These are phyloP conservation scores for Schizotus pectinicornis DNA, from an alignment of 2,888 invertebrate genomes.

Conservation along the genomic window DNA sequence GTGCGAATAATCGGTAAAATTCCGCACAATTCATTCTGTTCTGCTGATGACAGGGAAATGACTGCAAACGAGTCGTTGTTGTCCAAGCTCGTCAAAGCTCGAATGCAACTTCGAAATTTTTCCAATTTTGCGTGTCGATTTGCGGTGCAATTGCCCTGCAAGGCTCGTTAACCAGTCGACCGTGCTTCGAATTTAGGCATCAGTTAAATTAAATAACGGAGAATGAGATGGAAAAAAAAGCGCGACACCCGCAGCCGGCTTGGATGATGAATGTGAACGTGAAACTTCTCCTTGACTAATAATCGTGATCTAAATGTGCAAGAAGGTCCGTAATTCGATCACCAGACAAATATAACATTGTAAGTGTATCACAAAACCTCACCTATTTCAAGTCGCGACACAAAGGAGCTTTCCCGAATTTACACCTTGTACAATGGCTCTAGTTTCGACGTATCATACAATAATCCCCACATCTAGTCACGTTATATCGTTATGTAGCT, in stretches of 20 bases:
- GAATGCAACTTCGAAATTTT: conserved; percentile 8
- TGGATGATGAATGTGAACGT: not conserved
- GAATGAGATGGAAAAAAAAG: too few relatives aligned
- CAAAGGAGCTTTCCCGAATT: conserved; percentile 46
- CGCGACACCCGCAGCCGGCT: too few relatives aligned
- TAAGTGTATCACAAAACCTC: conserved; percentile 50
- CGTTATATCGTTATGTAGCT: conserved; percentile 45
- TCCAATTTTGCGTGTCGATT: not conserved
- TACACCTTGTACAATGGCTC: conserved; percentile 42
- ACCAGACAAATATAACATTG: conserved; percentile 40
- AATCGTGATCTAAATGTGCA: conserved; percentile 10
- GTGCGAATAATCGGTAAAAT: conserved; percentile 49
- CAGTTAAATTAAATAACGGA: too few relatives aligned
- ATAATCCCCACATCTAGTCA: conserved; percentile 42
- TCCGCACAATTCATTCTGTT: conserved; percentile 45
- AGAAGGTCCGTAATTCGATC: conserved; percentile 35
- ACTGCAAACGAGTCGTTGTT: conserved; percentile 35
- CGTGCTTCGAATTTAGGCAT: too few relatives aligned
- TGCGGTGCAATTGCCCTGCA: too few relatives aligned
- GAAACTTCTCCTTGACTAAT: not conserved
- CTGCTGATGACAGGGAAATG: conserved; percentile 45
- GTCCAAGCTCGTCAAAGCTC: conserved; percentile 20
- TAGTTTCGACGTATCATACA: conserved; percentile 44
- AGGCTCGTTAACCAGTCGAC: too few relatives aligned
- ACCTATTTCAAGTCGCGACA: conserved; percentile 43